These are phyloP conservation scores for Drosophila rufa DNA, from an alignment of 1,140 invertebrate genomes.

Conservation along the genomic window DNA sequence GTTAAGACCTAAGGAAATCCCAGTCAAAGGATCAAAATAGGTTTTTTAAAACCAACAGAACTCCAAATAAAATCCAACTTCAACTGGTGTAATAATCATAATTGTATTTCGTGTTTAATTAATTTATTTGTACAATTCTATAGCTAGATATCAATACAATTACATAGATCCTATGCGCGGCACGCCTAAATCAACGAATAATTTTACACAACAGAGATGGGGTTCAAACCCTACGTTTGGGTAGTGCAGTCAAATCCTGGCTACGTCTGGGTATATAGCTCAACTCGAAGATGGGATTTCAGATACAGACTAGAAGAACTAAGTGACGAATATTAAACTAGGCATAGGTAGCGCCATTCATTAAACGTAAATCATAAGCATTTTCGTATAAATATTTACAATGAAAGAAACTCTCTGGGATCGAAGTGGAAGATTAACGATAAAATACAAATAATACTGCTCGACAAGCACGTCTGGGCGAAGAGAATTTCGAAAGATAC, in stretches of 20 bases:
- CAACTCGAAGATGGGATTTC: slow-evolving; percentile 60
- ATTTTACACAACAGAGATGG: slow-evolving; percentile 24
- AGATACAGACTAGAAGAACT: slow-evolving; percentile 83
- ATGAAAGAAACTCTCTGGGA: slow-evolving; percentile 47
- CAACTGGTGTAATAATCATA: slow-evolving; percentile 58
- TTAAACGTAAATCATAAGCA: slow-evolving; percentile 50
- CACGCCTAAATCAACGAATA: slow-evolving; percentile 38
- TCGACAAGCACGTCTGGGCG: slow-evolving; percentile 66
- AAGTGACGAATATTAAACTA: slow-evolving; percentile 80
- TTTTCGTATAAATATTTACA: slow-evolving; percentile 71
- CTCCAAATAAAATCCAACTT: slow-evolving; percentile 2
- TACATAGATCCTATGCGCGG: slow-evolving; percentile 56
- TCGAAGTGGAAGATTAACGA: slow-evolving; percentile 38
- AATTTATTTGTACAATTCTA: slow-evolving; percentile 82
- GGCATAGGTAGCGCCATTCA: slow-evolving; percentile 71
- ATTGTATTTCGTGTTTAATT: slow-evolving; percentile 74
- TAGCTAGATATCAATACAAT: slow-evolving; percentile 64
- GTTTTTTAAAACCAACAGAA: no score
- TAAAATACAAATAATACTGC: slow-evolving; percentile 77
- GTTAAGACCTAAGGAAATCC: neutral
- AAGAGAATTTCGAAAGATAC: slow-evolving; percentile 42
- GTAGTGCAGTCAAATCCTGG: slow-evolving; percentile 53
- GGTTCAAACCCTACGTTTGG: slow-evolving; percentile 33
- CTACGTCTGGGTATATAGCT: slow-evolving; percentile 48
- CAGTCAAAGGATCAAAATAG: no score